phyloP scores from a whole-genome alignment of 2,113 vertebrate species.

The Casuarius casuarius region DNA sequence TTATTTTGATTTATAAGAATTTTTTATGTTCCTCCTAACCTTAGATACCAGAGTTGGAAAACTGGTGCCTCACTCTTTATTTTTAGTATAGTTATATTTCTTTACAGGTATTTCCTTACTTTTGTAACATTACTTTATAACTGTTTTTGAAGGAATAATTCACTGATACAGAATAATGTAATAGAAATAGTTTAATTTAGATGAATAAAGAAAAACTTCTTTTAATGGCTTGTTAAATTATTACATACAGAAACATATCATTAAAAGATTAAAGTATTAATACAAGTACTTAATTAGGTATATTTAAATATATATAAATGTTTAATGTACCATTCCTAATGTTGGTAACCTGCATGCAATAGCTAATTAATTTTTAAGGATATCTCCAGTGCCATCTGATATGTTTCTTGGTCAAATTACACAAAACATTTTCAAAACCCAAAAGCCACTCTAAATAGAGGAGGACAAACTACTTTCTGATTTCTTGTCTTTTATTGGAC shows the following conservation, averaged over 20 bases:
- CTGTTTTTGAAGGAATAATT: neutral
- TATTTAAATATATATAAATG: neutral
- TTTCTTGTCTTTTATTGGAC: neutral
- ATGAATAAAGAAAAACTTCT: neutral
- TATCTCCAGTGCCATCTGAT: neutral
- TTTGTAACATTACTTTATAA: neutral
- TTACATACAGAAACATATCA: neutral
- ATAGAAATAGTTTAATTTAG: neutral
- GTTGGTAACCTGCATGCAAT: neutral
- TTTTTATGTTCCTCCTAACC: neutral
- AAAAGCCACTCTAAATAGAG: neutral
- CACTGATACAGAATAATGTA: neutral
- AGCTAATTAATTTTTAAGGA: neutral
- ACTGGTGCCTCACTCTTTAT: neutral
- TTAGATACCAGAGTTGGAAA: neutral
- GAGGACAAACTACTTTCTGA: neutral
- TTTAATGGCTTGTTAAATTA: neutral
- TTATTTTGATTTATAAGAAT: neutral
- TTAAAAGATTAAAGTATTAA: neutral
- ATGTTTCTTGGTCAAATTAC: neutral
- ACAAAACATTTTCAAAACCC: neutral
- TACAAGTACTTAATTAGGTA: neutral
- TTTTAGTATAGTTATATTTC: neutral
- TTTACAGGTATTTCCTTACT: neutral
- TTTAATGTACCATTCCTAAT: neutral